phyloP scores from a whole-genome alignment of 1,140 invertebrate genomes.

The Mycetomoellerius zeteki region DNA sequence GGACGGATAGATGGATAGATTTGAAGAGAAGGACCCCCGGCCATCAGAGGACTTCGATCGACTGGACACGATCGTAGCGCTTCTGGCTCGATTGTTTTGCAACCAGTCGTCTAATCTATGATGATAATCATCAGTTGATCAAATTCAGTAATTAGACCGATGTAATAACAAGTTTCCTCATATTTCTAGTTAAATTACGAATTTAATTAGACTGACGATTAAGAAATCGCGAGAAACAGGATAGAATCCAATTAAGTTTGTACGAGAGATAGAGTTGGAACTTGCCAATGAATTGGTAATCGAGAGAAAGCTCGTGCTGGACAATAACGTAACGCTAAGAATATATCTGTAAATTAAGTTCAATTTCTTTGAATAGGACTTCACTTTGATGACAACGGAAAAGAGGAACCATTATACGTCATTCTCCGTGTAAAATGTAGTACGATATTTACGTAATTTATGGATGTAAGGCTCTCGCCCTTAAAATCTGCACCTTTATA shows the following conservation, averaged over 20 bases:
- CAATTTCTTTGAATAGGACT: slow-evolving; percentile 12
- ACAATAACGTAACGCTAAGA: slow-evolving; percentile 23
- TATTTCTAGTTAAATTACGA: neutral
- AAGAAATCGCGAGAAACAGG: neutral
- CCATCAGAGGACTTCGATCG: slow-evolving; percentile 16
- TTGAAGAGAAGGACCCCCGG: slow-evolving; percentile 14
- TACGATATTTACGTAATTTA: slow-evolving; percentile 26
- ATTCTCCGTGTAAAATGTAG: neutral
- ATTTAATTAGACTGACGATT: slow-evolving; percentile 31
- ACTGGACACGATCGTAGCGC: neutral
- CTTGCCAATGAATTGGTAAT: slow-evolving; percentile 38
- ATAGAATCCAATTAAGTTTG: slow-evolving; percentile 9
- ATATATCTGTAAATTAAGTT: slow-evolving; percentile 38
- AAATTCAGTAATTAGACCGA: neutral
- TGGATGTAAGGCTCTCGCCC: neutral
- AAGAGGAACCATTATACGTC: neutral
- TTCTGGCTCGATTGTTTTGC: neutral
- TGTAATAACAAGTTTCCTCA: slow-evolving; percentile 15
- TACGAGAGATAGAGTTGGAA: neutral
- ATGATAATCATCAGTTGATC: slow-evolving; percentile 29
- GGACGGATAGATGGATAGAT: slow-evolving; percentile 19
- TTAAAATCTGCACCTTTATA: neutral
- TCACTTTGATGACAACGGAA: slow-evolving; percentile 3
- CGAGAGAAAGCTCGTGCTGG: slow-evolving; percentile 7
- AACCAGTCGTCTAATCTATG: no score